Base-by-base conservation (phyloP, 2,113 vertebrate genomes). In the Phalacrocorax carbo region DNA sequence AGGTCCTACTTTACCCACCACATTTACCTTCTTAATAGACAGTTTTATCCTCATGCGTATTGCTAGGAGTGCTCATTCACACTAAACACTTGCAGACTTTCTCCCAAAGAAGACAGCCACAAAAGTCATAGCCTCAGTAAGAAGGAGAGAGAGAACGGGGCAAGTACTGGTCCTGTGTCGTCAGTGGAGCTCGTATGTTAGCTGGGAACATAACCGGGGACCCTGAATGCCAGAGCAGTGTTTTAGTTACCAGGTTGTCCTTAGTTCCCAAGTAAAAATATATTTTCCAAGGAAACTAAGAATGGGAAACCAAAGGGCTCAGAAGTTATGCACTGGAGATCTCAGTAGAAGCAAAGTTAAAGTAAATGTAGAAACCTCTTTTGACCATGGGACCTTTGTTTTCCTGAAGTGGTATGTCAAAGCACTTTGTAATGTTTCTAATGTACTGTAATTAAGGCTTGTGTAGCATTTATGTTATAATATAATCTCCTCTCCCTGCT, bases 1-100 rank as follows among this genome's bases (percentile, higher is more conserved):
- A 82, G 32, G 8, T 58, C 62, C 44, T 30, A 48, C 44, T 29
- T 9, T 6, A 48, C 13, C 27, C 64, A 22, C 8, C 17, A 16
- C 0, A 0, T 60, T 60, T 30, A 19, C 49, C 49, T 51, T 60
- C 52, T 29, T 40, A 32, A 46, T 27, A 51, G 44, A 30, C 4
- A 65, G 22, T 62, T 83, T 78, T 62, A 46, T 55, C 55, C 22
- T 73, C 34, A 5, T 2, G 1, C 8, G 3, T 21, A 15, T 19
- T 17, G 10, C 80, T 42, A 49, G 12, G 46, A 21, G 21, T 15
- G 23, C 30, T 86, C 57, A 36, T 62, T 89, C 38, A 15, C 27
- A 15, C 38, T 32, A 13, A 48, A 19, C 4, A 30, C 57, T 46
- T 64, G 64, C 55, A 78, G 58, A 54, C 36, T n/a, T 61, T 87